Evolutionary conservation across 2,888 invertebrate species (phyloP), one percentile per base, ranked within the genome.

Genomic region (Hyles lineata): DNA sequence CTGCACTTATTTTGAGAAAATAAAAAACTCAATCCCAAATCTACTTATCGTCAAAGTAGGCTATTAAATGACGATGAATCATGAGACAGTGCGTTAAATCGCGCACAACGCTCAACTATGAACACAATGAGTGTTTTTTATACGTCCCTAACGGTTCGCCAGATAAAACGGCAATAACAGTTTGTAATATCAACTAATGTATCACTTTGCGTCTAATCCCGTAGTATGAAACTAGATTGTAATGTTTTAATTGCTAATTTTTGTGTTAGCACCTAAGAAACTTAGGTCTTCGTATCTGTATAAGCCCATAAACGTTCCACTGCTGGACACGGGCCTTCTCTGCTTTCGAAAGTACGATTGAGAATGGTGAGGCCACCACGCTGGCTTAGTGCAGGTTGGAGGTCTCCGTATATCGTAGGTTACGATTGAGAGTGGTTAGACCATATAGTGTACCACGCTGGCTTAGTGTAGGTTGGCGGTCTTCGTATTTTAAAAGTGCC

Each of bases 161-260:
- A 67, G 67, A 67, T 67, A 43, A 67, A 67, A 23, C 50, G 67
- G 67, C 67, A 67, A 67, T 67, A 67, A 50, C 67, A 17, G n/a
- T 62, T 25, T 11, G 67, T 23, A 50, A 67, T 17, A n/a, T 55
- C 52, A 19, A 63, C 67, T 50, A 67, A 67, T 67, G 23, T 17
- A 67, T 50, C 23, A 67, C 50, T 50, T 50, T 15, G 17, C 67
- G 67, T 23, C 43, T 67, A 50, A 67, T 67, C 67, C 67, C 50
- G 67, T 67, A 50, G 23, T 61, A 61, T 17, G 43, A 17, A 67
- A 21, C 6, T 67, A 50, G 50, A 6, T n/a, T 35, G n/a, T 32
- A 15, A 61, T 29, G 17, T 61, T 29, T 29, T 61, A 19, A 29
- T 61, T 29, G 11, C 3, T 25, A 29, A 25, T 11, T 55, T n/a